A percentile compares a stretch with the other conserved stretches of the same genome.
Conservation (phyloP, 2,888 invertebrate genomes). For the Allygus modestus region DNA sequence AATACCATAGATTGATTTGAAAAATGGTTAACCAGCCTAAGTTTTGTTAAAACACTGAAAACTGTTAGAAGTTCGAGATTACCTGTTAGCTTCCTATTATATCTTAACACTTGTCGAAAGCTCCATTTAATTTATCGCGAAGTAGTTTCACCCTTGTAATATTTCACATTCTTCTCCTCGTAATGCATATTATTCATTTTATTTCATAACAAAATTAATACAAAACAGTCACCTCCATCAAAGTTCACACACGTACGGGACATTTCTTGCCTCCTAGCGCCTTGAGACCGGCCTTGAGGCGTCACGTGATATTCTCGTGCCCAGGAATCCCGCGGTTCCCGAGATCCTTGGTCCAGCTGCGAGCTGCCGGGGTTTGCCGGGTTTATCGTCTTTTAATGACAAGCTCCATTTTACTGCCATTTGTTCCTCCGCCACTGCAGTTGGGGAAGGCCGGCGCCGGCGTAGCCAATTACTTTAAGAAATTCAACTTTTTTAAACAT, state of each 20-base stretch:
- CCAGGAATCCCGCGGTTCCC: not conserved
- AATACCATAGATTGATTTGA: no score
- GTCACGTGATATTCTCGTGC: slow-evolving; percentile 6
- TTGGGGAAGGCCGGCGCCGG: not conserved
- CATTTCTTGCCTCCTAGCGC: not conserved
- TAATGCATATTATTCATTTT: no score
- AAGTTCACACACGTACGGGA: no score
- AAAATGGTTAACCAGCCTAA: no score
- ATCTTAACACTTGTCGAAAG: not conserved
- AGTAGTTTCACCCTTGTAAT: no score
- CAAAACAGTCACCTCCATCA: no score
- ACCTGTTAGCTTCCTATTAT: not conserved
- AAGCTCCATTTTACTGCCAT: not conserved
- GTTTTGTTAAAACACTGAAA: no score
- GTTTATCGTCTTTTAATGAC: slow-evolving; percentile 20
- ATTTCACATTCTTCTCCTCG: no score
- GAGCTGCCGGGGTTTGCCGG: not conserved
- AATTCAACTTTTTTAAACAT: no score
- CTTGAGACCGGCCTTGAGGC: not conserved
- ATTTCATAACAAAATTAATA: no score
- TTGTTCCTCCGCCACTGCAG: not conserved
- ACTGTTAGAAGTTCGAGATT: no score
- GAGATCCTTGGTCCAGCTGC: slow-evolving; percentile 1
- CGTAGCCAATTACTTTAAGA: not conserved
- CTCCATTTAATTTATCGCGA: not conserved